Evolutionary conservation across 1,140 invertebrate species (phyloP).

Genomic region (Oedothorax gibbosus): DNA sequence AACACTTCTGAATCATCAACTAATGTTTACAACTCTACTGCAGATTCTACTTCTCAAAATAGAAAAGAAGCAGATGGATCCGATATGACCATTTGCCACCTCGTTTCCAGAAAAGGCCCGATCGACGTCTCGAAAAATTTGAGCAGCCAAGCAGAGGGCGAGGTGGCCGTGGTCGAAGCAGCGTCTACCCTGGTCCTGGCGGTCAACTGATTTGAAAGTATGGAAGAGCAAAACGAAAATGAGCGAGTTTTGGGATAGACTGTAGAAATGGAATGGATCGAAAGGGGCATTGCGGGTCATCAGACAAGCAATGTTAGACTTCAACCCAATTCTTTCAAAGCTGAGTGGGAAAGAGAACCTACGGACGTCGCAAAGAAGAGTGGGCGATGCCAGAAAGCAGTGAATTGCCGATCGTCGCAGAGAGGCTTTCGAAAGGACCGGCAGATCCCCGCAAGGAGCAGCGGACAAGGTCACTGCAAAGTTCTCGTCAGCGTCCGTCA

Average conservation of each 20-base stretch:
- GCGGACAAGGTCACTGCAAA: constrained; percentile 63
- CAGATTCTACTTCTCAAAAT: constrained; percentile 33
- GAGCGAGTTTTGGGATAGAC: no score
- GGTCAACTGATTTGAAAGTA: constrained; percentile 40
- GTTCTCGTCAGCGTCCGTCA: constrained; percentile 68
- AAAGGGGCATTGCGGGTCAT: no score
- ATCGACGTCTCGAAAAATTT: constrained; percentile 62
- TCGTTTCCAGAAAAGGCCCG: constrained; percentile 63
- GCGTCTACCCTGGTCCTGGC: constrained; percentile 46
- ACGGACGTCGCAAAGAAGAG: constrained; percentile 72
- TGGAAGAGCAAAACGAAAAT: no score
- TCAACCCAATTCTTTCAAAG: no score
- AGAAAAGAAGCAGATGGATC: constrained; percentile 44
- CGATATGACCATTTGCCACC: constrained; percentile 61
- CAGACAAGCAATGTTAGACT: no score
- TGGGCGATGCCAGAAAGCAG: constrained; percentile 76
- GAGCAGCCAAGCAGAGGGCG: constrained; percentile 64
- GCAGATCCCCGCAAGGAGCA: constrained; percentile 49
- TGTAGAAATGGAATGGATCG: no score
- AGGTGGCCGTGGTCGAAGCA: constrained; percentile 65
- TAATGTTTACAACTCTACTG: constrained; percentile 37
- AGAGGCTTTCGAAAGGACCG: constrained; percentile 60
- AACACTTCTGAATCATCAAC: constrained; percentile 27
- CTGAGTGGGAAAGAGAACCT: constrained; percentile 70
- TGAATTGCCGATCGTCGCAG: constrained; percentile 68